Percentiles rank a stretch among this genome's conserved stretches.
These are phyloP conservation scores for Macropis europaea DNA, from an alignment of 2,888 invertebrate species.

Conservation along the genomic window DNA sequence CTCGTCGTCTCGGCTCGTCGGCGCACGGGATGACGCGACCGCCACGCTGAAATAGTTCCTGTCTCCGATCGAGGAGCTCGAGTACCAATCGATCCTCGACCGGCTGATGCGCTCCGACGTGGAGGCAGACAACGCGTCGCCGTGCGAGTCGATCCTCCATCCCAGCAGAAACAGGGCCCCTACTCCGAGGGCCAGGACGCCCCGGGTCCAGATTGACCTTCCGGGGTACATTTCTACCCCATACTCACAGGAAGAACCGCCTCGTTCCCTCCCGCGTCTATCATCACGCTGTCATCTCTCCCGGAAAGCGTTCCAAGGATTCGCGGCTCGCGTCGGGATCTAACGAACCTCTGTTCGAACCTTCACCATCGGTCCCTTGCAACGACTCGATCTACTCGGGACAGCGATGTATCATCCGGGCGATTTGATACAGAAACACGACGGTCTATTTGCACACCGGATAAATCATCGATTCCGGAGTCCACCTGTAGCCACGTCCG, in stretches of 20 bases:
- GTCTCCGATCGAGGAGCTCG: background rate
- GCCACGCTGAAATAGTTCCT: constrained; percentile 17
- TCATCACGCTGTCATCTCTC: constrained; percentile 28
- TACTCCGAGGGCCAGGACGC: constrained; percentile 70
- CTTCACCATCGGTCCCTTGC: no score
- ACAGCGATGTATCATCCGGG: no score
- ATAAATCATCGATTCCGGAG: no score
- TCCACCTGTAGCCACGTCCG: no score
- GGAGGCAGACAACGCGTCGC: constrained; percentile 41
- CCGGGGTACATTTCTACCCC: constrained; percentile 76
- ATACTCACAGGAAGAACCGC: constrained; percentile 65
- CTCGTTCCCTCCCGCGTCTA: constrained; percentile 43
- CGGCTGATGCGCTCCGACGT: constrained; percentile 10
- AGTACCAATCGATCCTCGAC: constrained; percentile 8
- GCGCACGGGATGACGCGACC: constrained; percentile 23
- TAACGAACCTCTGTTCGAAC: no score
- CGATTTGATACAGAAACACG: no score
- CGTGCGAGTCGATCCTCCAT: constrained; percentile 28
- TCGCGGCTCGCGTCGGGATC: no score
- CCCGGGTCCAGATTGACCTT: constrained; percentile 70
- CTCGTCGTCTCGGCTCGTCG: background rate
- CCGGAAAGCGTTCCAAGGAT: no score
- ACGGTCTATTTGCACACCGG: no score
- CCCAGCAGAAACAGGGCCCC: constrained; percentile 60
- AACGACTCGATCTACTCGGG: no score